Evolutionary conservation across 2,797 vertebrate species (phyloP).

Genomic region (Phoebastria nigripes): DNA sequence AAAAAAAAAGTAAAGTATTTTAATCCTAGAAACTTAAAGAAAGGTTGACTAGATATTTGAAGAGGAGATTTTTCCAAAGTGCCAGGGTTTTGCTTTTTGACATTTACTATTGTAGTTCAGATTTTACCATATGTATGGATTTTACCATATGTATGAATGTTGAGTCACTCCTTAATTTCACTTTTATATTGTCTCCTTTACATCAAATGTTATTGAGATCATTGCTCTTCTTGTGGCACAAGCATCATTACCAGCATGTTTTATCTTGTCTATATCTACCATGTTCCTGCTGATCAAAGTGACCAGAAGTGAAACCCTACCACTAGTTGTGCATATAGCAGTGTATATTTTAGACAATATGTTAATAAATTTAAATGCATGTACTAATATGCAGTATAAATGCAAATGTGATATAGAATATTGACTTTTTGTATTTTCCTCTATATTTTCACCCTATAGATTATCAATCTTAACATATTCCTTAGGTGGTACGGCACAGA

Average conservation of each 20-base stretch:
- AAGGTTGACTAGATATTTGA: not conserved
- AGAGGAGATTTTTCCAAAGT: not conserved
- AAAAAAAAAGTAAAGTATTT: not conserved
- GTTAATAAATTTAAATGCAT: not conserved
- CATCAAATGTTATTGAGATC: not conserved
- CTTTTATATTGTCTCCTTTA: not conserved
- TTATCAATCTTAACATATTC: not conserved
- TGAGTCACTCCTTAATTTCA: not conserved
- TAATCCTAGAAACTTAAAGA: not conserved
- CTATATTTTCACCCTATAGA: not conserved
- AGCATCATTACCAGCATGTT: not conserved
- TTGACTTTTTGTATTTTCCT: not conserved
- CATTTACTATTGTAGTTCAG: not conserved
- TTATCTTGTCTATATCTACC: not conserved
- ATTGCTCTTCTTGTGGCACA: not conserved
- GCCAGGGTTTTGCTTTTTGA: not conserved
- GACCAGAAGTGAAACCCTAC: not conserved
- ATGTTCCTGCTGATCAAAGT: not conserved
- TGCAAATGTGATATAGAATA: not conserved
- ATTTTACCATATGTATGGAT: not conserved
- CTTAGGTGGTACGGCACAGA: not conserved
- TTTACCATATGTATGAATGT: not conserved
- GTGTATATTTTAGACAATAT: accelerated
- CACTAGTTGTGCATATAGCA: not conserved
- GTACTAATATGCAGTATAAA: not conserved